Base-by-base conservation (phyloP, 30 jellyfish, hydroid and myxozoan species). In the Phacellophora camtschatica region DNA sequence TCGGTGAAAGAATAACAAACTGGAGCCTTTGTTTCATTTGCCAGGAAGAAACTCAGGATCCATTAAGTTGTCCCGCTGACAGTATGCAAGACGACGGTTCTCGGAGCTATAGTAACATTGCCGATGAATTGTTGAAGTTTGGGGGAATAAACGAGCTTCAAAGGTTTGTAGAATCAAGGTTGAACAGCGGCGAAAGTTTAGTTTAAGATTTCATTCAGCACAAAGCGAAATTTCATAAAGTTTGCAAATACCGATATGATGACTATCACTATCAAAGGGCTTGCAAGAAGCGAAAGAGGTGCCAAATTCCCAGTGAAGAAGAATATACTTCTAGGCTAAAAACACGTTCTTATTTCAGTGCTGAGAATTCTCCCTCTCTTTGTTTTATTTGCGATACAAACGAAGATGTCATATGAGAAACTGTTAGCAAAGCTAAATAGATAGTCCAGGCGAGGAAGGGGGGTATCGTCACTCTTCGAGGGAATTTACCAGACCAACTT, bases 201-300 rank as follows among this genome's bases (percentile, higher is more conserved):
- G 39, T 12, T n/a, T n/a, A n/a, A 19, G 28, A 24, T 27, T 5
- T 62, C 28, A 31, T 62, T 30, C 48, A 62, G 0, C 45, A 10
- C 28, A 27, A 62, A 62, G 75, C 75, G 10, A 62, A 62, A 25
- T 62, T 62, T 31, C 75, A 62, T 31, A 62, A 62, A 62, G 45
- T n/a, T 22, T 62, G 75, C 22, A 31, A 31, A 31, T 24, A 62
- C 31, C 75, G 50, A n/a, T 62, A 62, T 31, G 75, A 62, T 31
- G 45, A 62, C 45, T 62, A 62, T 30, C 75, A n/a, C n/a, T n/a
- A n/a, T n/a, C n/a, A n/a, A n/a, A n/a, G n/a, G n/a, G n/a, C n/a
- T n/a, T n/a, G n/a, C n/a, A n/a, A n/a, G n/a, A n/a, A n/a, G n/a
- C n/a, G n/a, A n/a, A n/a, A n/a, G n/a, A n/a, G n/a, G n/a, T n/a